phyloP scores from a whole-genome alignment of 1,140 invertebrate species.

The Nixonia krombeini region DNA sequence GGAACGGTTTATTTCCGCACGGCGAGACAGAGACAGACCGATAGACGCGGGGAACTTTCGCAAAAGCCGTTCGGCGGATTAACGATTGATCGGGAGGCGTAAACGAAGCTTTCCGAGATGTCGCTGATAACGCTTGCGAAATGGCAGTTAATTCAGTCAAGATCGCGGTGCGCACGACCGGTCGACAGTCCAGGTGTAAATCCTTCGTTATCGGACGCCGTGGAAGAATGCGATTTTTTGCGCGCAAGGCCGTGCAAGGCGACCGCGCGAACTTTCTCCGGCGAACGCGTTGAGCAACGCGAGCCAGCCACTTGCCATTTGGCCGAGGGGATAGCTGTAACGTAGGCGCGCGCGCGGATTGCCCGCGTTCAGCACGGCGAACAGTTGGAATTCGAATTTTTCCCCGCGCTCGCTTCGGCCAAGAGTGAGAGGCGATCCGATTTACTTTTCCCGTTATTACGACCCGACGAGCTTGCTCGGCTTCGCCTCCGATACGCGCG shows the following conservation, averaged over 20 bases:
- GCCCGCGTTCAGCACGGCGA: conserved; percentile 42
- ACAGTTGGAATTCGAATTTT: conserved; percentile 61
- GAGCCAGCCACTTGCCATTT: conserved; percentile 39
- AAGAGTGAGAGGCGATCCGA: conserved; percentile 67
- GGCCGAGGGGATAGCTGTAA: conserved; percentile 31
- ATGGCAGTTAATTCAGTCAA: no score
- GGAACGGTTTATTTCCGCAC: no score
- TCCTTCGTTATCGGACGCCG: conserved; percentile 29
- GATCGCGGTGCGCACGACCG: no score
- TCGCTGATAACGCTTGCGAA: no score
- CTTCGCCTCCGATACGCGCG: no score
- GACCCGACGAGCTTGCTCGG: conserved; percentile 36
- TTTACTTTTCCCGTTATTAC: conserved; percentile 68
- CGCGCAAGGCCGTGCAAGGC: conserved; percentile 43
- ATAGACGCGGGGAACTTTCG: no score
- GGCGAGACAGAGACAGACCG: no score
- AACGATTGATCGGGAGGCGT: no score
- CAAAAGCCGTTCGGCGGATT: no score
- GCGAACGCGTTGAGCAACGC: conserved; percentile 57
- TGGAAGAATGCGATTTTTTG: conserved; percentile 25
- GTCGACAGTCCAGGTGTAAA: neutral
- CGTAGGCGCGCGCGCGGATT: conserved; percentile 43
- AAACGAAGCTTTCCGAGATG: no score
- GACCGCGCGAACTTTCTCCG: conserved; percentile 53
- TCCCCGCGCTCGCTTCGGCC: conserved; percentile 48